These are phyloP conservation scores for Protobothrops mucrosquamatus DNA, from an alignment of 2,113 vertebrate species.

Conservation along the genomic window DNA sequence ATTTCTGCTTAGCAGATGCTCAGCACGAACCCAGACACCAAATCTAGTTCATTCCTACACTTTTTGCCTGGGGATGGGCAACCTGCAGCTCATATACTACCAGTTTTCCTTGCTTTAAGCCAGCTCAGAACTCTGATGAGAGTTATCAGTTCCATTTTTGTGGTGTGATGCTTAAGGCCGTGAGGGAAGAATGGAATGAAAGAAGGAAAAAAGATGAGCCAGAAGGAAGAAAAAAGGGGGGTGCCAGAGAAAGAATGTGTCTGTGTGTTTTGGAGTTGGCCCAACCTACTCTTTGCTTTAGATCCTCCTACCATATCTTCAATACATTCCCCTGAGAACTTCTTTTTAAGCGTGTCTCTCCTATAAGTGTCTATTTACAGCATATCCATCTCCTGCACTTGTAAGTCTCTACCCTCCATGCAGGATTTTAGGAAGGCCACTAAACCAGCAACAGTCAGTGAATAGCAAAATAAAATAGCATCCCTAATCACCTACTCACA, in stretches of 20 bases:
- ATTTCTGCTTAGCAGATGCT: not conserved
- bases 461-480: not conserved
- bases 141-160: not conserved
- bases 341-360: not conserved
- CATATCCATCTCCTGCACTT: not conserved
- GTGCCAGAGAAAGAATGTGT: not conserved
- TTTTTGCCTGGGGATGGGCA: not conserved
- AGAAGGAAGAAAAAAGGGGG: not conserved
- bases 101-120: not conserved
- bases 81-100: not conserved
- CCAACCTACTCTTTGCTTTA: not conserved
- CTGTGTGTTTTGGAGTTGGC: not conserved
- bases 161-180: not conserved
- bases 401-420: not conserved
- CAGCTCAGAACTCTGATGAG: not conserved
- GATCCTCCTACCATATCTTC: not conserved
- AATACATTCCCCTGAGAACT: not conserved
- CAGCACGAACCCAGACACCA: not conserved
- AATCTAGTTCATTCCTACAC: not conserved
- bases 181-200: not conserved
- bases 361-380: not conserved
- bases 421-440: not conserved
- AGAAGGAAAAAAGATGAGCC: not conserved
- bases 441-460: not conserved
- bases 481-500: not conserved